Conservation (phyloP, 2,113 vertebrate genomes). For the Ameiurus melas region DNA sequence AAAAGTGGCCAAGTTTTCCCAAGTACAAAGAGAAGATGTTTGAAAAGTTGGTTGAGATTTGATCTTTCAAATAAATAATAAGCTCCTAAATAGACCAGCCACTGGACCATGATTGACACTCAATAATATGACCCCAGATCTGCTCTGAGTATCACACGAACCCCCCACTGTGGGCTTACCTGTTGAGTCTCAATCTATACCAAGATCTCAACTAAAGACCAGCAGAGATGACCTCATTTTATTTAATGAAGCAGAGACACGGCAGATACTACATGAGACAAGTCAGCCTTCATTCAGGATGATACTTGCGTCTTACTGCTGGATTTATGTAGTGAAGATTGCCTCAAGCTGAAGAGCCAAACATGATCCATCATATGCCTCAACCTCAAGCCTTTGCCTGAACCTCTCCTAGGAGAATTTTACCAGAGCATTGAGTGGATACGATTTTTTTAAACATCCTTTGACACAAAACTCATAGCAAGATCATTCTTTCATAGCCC, state of each 20-base stretch:
- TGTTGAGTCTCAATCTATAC: slow-evolving; percentile 8
- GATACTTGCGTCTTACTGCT: slow-evolving; percentile 25
- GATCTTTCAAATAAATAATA: background rate
- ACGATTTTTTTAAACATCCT: background rate
- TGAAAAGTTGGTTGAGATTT: background rate
- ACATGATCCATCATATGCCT: slow-evolving; percentile 23
- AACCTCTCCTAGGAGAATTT: slow-evolving; percentile 3
- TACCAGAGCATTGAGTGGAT: background rate
- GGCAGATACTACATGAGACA: slow-evolving; percentile 28
- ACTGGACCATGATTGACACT: background rate
- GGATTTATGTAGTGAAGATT: slow-evolving; percentile 27
- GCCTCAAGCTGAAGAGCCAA: slow-evolving; percentile 19
- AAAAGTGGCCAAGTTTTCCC: background rate
- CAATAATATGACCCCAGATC: background rate
- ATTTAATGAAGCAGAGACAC: slow-evolving; percentile 24
- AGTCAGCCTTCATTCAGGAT: slow-evolving; percentile 24
- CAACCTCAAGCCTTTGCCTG: background rate
- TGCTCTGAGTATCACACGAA: background rate
- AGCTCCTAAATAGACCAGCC: background rate
- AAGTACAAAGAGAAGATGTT: background rate
- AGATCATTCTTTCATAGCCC: background rate
- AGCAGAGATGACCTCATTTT: slow-evolving; percentile 51
- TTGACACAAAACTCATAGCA: background rate
- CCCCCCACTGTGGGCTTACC: background rate
- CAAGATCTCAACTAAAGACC: slow-evolving; percentile 30